Conservation (phyloP, 2,888 invertebrate genomes). For the Epinotia brunnichana region DNA sequence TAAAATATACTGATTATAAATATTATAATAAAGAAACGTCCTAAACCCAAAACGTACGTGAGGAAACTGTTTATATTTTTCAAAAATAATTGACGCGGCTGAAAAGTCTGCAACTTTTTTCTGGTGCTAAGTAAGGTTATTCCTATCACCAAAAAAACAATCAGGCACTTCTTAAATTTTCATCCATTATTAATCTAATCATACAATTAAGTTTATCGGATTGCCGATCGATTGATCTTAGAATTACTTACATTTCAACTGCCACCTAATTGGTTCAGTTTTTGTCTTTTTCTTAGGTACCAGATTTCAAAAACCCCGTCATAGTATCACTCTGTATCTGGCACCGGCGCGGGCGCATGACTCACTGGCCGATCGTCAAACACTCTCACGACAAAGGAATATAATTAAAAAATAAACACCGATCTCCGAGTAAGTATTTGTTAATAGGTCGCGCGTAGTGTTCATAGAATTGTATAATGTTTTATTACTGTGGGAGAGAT, state of each 20-base stretch:
- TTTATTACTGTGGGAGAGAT: constrained; percentile 34
- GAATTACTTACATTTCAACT: background rate
- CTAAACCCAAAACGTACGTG: too few relatives aligned
- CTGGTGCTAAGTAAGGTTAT: too few relatives aligned
- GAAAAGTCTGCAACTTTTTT: too few relatives aligned
- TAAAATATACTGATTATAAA: too few relatives aligned
- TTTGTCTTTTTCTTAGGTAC: background rate
- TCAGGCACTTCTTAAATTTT: too few relatives aligned
- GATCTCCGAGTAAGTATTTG: constrained; percentile 57
- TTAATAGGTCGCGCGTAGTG: constrained; percentile 44
- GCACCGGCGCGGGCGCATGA: constrained; percentile 75
- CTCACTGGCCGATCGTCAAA: constrained; percentile 76
- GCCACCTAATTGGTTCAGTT: background rate
- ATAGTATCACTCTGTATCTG: constrained; percentile 60
- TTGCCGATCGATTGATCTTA: background rate
- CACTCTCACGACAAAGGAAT: constrained; percentile 77
- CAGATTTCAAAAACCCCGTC: constrained; percentile 33
- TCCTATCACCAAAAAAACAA: too few relatives aligned
- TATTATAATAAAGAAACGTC: too few relatives aligned
- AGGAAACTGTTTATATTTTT: too few relatives aligned
- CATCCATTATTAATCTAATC: too few relatives aligned
- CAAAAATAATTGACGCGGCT: too few relatives aligned
- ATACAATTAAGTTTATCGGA: background rate
- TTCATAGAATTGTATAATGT: constrained; percentile 23
- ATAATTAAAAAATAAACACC: constrained; percentile 69